Conservation (phyloP, 2,888 invertebrate species). For the Andrena minutula region DNA sequence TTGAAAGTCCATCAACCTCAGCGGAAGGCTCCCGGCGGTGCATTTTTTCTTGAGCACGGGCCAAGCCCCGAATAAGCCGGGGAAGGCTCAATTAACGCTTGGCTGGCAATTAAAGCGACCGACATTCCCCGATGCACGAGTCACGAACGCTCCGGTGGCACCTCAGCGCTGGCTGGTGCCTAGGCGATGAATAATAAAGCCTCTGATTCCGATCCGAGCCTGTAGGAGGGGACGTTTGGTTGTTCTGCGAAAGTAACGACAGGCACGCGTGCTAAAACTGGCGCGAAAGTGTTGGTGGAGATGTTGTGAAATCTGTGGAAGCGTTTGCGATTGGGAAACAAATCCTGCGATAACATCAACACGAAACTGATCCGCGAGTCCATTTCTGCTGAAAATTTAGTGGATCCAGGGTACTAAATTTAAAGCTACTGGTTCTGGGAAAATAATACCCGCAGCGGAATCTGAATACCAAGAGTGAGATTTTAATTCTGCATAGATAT, state of each 20-base stretch:
- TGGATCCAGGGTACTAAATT: no score
- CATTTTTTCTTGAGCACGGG: slow-evolving; percentile 46
- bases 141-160: neutral
- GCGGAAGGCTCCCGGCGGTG: slow-evolving; percentile 21
- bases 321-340: no score
- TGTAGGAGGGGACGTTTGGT: neutral
- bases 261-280: no score
- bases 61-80: slow-evolving; percentile 57
- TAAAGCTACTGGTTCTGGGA: no score
- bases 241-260: neutral
- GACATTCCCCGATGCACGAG: slow-evolving; percentile 34
- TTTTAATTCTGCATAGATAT: no score
- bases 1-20: slow-evolving; percentile 48
- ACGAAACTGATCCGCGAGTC: no score
- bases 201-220: neutral
- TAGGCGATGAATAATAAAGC: slow-evolving; percentile 8
- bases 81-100: slow-evolving; percentile 57
- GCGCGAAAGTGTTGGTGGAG: no score
- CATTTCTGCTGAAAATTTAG: no score
- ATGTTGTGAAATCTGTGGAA: no score
- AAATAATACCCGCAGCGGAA: no score
- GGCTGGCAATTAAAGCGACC: slow-evolving; percentile 58
- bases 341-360: no score
- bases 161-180: neutral
- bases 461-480: no score